Evolutionary conservation across 2,797 vertebrate genomes (phyloP).

Genomic region (Hapalemur alaotrensis): DNA sequence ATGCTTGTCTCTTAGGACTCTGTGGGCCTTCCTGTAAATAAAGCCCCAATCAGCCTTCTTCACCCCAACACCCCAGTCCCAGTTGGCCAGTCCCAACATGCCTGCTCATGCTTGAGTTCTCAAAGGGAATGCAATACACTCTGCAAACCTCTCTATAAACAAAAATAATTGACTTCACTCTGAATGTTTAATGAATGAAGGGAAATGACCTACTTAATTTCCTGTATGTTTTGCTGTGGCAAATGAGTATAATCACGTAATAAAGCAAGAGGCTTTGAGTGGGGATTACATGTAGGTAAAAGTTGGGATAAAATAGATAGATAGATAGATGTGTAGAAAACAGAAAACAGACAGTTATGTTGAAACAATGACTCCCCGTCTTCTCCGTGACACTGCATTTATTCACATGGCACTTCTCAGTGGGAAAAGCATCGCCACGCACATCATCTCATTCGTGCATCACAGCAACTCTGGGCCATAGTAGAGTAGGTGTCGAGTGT

Average conservation of each 20-base stretch:
- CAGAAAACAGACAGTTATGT: neutral
- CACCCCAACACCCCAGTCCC: neutral
- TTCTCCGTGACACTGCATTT: neutral
- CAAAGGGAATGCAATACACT: neutral
- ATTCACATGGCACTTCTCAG: neutral
- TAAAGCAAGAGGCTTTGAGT: neutral
- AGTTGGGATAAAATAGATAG: neutral
- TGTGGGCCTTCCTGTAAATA: neutral
- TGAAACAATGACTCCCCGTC: neutral
- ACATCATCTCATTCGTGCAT: no score
- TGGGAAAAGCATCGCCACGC: neutral
- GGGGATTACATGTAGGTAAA: neutral
- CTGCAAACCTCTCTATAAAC: neutral
- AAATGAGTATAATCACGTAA: neutral
- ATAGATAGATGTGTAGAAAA: neutral
- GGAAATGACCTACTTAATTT: neutral
- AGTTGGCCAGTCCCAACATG: neutral
- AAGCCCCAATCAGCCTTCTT: neutral
- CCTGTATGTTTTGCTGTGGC: neutral
- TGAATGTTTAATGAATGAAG: neutral
- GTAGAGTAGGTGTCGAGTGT: neutral
- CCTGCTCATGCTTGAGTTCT: neutral
- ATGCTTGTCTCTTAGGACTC: neutral
- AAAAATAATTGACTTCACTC: constrained; percentile 1
- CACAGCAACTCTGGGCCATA: neutral